A percentile compares a stretch with the other conserved stretches of the same genome.
These are phyloP conservation scores for Drosophila maculinotata DNA, from an alignment of 2,888 invertebrate genomes.

Conservation along the genomic window DNA sequence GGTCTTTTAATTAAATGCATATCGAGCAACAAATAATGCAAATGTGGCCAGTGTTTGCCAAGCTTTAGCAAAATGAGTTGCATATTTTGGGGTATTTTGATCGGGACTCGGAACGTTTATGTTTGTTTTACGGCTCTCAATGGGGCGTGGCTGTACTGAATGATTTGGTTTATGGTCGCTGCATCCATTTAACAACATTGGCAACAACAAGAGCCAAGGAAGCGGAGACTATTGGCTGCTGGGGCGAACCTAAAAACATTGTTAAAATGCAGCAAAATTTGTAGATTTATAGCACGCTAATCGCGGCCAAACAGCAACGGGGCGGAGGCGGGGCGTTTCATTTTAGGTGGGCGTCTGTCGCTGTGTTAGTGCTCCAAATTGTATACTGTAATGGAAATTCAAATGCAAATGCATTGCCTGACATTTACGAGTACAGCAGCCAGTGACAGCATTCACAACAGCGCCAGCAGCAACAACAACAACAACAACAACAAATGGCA, in stretches of 20 bases:
- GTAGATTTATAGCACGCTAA: slow-evolving; percentile 80
- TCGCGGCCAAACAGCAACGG: slow-evolving; percentile 74
- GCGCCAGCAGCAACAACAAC: slow-evolving; percentile 34
- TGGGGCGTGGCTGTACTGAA: slow-evolving; percentile 69
- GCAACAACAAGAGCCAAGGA: slow-evolving; percentile 21
- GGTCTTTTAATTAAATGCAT: slow-evolving; percentile 72
- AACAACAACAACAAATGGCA: slow-evolving; percentile 32
- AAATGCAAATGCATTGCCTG: slow-evolving; percentile 77
- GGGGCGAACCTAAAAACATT: slow-evolving; percentile 63
- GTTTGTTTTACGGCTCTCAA: slow-evolving; percentile 55
- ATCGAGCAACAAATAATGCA: slow-evolving; percentile 73
- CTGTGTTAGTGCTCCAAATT: slow-evolving; percentile 52
- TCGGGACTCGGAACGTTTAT: slow-evolving; percentile 34
- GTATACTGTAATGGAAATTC: slow-evolving; percentile 80
- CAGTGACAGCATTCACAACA: slow-evolving; percentile 56
- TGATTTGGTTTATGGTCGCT: slow-evolving; percentile 76
- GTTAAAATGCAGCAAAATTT: slow-evolving; percentile 77
- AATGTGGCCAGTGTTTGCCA: slow-evolving; percentile 40
- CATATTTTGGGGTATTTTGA: slow-evolving; percentile 55
- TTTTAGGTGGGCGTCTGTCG: slow-evolving; percentile 52
- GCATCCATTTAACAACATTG: slow-evolving; percentile 74
- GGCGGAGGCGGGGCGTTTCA: slow-evolving; percentile 20
- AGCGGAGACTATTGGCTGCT: slow-evolving; percentile 61
- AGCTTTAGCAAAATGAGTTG: slow-evolving; percentile 59
- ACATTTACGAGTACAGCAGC: slow-evolving; percentile 74